phyloP scores from a whole-genome alignment of 1,140 invertebrate species.

The Drosophila murphyi region DNA sequence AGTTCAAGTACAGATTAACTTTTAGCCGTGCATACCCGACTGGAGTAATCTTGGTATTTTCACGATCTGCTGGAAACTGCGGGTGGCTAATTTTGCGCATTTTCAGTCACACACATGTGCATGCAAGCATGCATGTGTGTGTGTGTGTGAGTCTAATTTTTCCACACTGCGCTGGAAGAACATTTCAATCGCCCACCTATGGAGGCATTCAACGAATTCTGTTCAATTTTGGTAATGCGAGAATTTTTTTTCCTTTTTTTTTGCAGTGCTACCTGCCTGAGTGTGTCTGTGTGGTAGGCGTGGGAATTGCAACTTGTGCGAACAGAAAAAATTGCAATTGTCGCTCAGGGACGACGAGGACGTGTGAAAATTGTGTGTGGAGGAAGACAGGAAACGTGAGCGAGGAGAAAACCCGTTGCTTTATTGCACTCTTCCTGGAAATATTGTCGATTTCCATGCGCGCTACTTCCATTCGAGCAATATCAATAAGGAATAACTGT shows the following conservation, averaged over 20 bases:
- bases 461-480: slow-evolving; percentile 4
- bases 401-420: slow-evolving; percentile 19
- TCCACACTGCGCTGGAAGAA: slow-evolving; percentile 36
- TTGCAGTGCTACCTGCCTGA: slow-evolving; percentile 51
- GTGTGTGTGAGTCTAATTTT: slow-evolving; percentile 44
- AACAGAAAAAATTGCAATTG: slow-evolving; percentile 65
- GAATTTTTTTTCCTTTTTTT: slow-evolving; percentile 14
- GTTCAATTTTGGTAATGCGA: slow-evolving; percentile 39
- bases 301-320: slow-evolving; percentile 57
- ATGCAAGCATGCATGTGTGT: neutral
- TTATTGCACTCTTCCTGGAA: slow-evolving; percentile 27
- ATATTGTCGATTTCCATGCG: slow-evolving; percentile 11
- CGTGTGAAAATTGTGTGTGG: slow-evolving; percentile 68
- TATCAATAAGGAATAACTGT: slow-evolving; percentile 32
- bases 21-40: neutral
- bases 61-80: slow-evolving; percentile 49
- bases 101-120: slow-evolving; percentile 45
- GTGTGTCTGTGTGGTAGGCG: slow-evolving; percentile 44
- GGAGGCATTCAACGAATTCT: slow-evolving; percentile 57
- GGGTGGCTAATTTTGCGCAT: slow-evolving; percentile 70
- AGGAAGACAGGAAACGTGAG: slow-evolving; percentile 70
- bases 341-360: slow-evolving; percentile 29
- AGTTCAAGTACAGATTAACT: neutral
- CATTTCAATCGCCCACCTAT: slow-evolving; percentile 65
- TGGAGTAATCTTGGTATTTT: neutral